These are phyloP conservation scores for Acanthurus leucopareius DNA, from an alignment of 2,797 vertebrate genomes.

Conservation along the genomic window DNA sequence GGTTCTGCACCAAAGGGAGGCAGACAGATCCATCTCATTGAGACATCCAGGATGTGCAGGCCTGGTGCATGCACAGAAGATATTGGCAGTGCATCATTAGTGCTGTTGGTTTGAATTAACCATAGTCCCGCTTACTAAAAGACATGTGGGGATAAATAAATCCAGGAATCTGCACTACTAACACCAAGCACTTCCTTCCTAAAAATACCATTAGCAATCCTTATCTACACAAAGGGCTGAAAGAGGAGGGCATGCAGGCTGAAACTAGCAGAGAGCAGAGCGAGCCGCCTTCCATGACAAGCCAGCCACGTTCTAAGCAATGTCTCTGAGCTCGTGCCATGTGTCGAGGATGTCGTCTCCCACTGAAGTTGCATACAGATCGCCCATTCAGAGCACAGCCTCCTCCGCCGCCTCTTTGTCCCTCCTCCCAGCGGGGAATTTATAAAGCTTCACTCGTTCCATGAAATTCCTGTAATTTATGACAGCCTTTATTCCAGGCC, in stretches of 20 bases:
- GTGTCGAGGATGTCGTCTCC: constrained; percentile 70
- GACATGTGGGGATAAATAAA: constrained; percentile 37
- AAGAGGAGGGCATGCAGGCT: constrained; percentile 34
- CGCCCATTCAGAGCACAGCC: constrained; percentile 65
- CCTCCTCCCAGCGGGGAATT: constrained; percentile 64
- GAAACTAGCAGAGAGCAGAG: constrained; percentile 26
- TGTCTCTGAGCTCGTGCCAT: constrained; percentile 73
- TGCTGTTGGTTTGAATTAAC: constrained; percentile 61
- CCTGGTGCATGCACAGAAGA: constrained; percentile 47
- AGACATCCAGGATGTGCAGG: constrained; percentile 62
- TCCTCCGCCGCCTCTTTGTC: constrained; percentile 67
- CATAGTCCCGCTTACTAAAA: constrained; percentile 39
- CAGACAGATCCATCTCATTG: constrained; percentile 73
- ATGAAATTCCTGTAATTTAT: constrained; percentile 78
- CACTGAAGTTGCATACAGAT: constrained; percentile 72
- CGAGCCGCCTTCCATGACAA: constrained; percentile 55
- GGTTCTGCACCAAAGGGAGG: constrained; percentile 77
- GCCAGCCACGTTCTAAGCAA: constrained; percentile 60
- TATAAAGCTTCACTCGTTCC: constrained; percentile 71
- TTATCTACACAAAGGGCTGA: constrained; percentile 33
- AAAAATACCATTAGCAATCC: constrained; percentile 43
- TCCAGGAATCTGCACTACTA: constrained; percentile 17
- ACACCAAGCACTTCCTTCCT: constrained; percentile 28
- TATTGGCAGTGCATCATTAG: constrained; percentile 59
- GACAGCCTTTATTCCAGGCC: constrained; percentile 72